Evolutionary conservation across 2,888 invertebrate species (phyloP).

Genomic region (Eretmocerus hayati): DNA sequence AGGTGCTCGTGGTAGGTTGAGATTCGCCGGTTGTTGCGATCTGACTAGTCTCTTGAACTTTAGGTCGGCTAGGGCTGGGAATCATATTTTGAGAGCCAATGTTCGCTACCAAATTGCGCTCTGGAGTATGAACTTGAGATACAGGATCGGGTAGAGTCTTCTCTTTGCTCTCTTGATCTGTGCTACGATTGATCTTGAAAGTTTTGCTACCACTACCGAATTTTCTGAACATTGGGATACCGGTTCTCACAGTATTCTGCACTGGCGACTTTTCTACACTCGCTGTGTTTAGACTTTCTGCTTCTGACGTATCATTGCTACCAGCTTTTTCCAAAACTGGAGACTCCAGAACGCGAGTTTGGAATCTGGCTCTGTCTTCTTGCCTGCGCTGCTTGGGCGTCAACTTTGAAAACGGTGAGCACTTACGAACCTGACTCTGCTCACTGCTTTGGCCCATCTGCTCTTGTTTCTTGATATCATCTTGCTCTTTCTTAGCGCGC

Average conservation of each 20-base stretch:
- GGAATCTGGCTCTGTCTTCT: conserved; percentile 62
- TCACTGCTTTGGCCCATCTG: conserved; percentile 18
- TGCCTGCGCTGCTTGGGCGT: conserved; percentile 62
- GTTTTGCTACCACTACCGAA: conserved; percentile 9
- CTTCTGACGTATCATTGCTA: not conserved
- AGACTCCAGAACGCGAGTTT: conserved; percentile 55
- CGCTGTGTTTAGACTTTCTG: conserved; percentile 20
- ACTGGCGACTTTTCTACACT: conserved; percentile 16
- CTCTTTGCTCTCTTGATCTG: conserved; percentile 4
- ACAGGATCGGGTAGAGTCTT: not conserved
- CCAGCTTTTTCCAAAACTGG: conserved; percentile 33
- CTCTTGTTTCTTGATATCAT: conserved; percentile 31
- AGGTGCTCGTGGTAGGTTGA: not conserved
- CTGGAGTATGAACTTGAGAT: not conserved
- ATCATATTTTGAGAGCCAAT: not conserved
- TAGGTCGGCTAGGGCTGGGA: not conserved
- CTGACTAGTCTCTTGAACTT: not conserved
- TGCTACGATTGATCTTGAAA: conserved; percentile 17
- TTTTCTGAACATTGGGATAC: conserved; percentile 20
- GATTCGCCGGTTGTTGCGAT: not conserved
- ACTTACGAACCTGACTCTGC: conserved; percentile 30
- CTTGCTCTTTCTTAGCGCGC: conserved; percentile 48
- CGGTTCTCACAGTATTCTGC: conserved; percentile 12
- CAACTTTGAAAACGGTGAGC: conserved; percentile 36
- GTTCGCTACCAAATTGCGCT: not conserved